Percentiles rank a stretch among this genome's conserved stretches.
Conservation (phyloP, 2,113 vertebrate species). For the Guaruba guarouba region DNA sequence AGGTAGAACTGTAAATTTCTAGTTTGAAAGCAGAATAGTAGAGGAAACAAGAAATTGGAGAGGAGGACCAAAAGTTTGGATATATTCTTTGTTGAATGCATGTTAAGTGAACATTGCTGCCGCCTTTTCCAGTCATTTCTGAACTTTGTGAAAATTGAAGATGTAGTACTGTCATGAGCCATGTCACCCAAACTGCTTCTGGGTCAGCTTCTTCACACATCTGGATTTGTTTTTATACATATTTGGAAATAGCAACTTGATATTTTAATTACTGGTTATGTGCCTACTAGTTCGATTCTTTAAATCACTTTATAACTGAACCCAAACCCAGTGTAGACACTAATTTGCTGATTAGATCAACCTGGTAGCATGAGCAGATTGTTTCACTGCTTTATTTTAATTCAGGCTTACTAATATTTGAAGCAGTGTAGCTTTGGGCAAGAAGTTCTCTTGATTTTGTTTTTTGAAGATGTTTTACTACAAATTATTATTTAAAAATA, state of each 20-base stretch:
- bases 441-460: background rate
- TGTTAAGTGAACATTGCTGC: background rate
- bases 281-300: background rate
- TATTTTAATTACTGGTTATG: background rate
- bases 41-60: background rate
- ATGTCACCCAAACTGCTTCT: background rate
- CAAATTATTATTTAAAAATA: background rate
- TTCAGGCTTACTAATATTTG: background rate
- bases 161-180: background rate
- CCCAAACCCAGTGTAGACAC: background rate
- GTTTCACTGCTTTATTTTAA: background rate
- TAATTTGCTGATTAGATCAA: slow-evolving; percentile 2
- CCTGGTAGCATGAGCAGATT: background rate
- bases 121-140: background rate
- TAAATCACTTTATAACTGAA: background rate
- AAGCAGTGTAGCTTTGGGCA: background rate
- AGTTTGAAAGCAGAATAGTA: background rate
- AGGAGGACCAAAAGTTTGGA: background rate
- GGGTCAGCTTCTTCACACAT: background rate
- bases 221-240: background rate
- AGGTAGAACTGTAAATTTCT: background rate
- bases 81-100: background rate
- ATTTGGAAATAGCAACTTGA: background rate
- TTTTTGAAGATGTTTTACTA: background rate
- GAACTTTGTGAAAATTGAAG: background rate